Conservation (phyloP, 2,888 invertebrate species). For the Argyresthia goedartella region DNA sequence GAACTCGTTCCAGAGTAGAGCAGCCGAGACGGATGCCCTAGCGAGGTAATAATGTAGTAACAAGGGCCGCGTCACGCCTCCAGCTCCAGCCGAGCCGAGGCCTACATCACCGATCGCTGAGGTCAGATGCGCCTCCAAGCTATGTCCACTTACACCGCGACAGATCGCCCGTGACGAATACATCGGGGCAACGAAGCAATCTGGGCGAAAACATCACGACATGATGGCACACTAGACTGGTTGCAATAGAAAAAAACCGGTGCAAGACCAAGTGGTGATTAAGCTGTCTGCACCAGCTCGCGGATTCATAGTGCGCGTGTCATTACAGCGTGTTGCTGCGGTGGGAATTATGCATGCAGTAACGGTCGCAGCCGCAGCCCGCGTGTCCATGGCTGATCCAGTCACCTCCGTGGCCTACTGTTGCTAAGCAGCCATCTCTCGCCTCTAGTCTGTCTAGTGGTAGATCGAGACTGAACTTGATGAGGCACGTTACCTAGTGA, state of each 20-base stretch:
- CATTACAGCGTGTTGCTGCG: constrained; percentile 42
- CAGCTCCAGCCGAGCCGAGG: constrained; percentile 5
- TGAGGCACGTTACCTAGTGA: constrained; percentile 14
- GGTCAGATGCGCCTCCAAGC: constrained; percentile 1
- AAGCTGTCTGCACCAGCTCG: too few species aligned
- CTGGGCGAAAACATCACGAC: not conserved
- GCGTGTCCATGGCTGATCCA: constrained; percentile 7
- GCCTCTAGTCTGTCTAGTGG: not conserved
- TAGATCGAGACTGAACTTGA: constrained; percentile 14
- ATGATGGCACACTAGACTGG: not conserved
- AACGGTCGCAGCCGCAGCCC: constrained; percentile 38
- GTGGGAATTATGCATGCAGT: constrained; percentile 51
- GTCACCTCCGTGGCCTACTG: constrained; percentile 8
- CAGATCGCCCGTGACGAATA: constrained; percentile 32
- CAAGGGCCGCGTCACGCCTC: constrained; percentile 13
- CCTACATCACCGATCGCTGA: not conserved
- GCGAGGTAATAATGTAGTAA: constrained; percentile 7
- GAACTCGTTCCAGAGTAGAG: constrained; percentile 2
- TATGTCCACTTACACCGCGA: constrained; percentile 28
- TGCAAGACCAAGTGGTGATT: too few species aligned
- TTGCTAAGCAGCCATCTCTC: not conserved
- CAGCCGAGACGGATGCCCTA: constrained; percentile 13
- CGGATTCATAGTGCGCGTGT: constrained; percentile 20
- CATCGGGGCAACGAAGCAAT: constrained; percentile 11
- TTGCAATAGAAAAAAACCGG: too few species aligned